Evolutionary conservation across 2,797 vertebrate species (phyloP).

Genomic region (Darevskia mixta): DNA sequence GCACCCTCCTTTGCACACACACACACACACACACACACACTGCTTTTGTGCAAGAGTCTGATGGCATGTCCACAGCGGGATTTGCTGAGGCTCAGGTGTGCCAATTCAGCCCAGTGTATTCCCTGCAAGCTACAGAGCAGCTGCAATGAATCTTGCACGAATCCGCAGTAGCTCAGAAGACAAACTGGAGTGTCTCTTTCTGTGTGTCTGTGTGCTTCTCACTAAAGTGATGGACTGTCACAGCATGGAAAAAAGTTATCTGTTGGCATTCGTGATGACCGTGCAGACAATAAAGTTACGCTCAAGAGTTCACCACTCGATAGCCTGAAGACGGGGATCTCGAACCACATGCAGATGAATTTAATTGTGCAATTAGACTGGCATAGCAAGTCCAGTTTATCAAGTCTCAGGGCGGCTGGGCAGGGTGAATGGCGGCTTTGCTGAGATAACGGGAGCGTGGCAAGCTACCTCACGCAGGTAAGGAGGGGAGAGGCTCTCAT

Average conservation of each 20-base stretch:
- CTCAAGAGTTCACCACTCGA: not conserved
- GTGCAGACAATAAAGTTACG: not conserved
- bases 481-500: no score
- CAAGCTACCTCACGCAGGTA: not conserved
- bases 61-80: not conserved
- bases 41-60: not conserved
- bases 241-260: not conserved
- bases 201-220: accelerated
- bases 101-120: not conserved
- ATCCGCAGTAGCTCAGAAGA: not conserved
- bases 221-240: not conserved
- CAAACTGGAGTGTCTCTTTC: no score
- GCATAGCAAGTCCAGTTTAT: not conserved
- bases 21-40: no score
- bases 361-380: not conserved
- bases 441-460: not conserved
- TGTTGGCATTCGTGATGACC: not conserved
- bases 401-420: not conserved
- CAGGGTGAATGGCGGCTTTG: not conserved
- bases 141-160: not conserved
- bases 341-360: not conserved
- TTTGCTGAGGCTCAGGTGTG: not conserved
- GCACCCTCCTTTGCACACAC: no score
- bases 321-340: not conserved
- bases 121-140: not conserved